Evolutionary conservation across 64 coral and sea anemone species (phyloP).

Genomic region (Exaiptasia diaphana): DNA sequence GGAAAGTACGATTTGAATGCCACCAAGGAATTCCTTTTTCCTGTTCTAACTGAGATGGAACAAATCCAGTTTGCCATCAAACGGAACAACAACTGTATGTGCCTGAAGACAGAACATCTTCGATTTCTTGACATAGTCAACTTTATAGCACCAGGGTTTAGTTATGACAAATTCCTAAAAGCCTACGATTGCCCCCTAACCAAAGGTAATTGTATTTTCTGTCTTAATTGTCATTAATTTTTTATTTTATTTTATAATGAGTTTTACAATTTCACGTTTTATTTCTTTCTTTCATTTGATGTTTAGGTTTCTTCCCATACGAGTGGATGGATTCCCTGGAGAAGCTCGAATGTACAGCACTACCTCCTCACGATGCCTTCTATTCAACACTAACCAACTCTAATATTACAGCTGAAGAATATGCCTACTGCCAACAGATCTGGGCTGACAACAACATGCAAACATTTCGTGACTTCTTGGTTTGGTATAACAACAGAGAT

Average conservation of each 20-base stretch:
- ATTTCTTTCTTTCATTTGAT: background rate
- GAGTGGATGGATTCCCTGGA: slow-evolving; percentile 2
- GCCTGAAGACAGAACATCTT: background rate
- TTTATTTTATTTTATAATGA: background rate
- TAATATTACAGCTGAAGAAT: background rate
- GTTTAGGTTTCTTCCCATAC: slow-evolving; percentile 4
- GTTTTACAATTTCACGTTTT: too few relatives aligned
- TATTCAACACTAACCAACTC: background rate
- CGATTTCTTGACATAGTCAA: slow-evolving; percentile 25
- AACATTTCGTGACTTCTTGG: slow-evolving; percentile 15
- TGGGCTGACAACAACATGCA: slow-evolving; percentile 12
- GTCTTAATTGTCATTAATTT: background rate
- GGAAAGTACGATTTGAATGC: slow-evolving; percentile 23
- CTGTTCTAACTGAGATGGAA: slow-evolving; percentile 2
- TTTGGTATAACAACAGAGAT: slow-evolving; percentile 34
- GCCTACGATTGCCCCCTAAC: slow-evolving; percentile 25
- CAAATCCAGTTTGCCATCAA: slow-evolving; percentile 14
- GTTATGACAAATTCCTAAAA: slow-evolving; percentile 26
- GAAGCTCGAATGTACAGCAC: background rate
- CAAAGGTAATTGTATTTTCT: background rate
- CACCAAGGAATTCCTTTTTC: slow-evolving; percentile 18
- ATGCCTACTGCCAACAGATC: slow-evolving; percentile 9
- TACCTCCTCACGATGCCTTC: slow-evolving; percentile 7
- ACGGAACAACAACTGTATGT: slow-evolving; percentile 17
- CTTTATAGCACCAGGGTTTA: slow-evolving; percentile 25